These are phyloP conservation scores for Onthophagus sagittarius DNA, from an alignment of 2,888 invertebrate species.

Conservation along the genomic window DNA sequence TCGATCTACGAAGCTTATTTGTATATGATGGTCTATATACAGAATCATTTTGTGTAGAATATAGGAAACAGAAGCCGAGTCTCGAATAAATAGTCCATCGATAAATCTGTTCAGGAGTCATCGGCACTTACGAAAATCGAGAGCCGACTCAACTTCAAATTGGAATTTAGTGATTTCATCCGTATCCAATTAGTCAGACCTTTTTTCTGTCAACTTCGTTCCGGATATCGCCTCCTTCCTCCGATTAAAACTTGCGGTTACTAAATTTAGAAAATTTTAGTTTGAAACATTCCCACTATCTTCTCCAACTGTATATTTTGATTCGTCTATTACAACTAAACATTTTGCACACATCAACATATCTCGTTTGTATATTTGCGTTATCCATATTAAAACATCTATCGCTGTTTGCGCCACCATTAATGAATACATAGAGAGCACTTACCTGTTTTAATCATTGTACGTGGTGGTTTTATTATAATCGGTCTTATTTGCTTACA, in stretches of 20 bases:
- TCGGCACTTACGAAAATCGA: background rate
- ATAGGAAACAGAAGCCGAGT: background rate
- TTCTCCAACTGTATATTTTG: background rate
- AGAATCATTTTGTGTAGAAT: background rate
- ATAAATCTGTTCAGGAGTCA: background rate
- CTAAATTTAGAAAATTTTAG: background rate
- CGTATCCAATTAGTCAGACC: background rate
- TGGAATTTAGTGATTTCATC: background rate
- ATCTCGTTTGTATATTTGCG: no score
- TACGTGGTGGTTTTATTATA: background rate
- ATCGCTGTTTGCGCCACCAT: background rate
- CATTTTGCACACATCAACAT: no score
- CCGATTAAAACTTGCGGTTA: background rate
- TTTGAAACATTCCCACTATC: background rate
- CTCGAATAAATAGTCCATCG: background rate
- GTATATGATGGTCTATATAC: background rate
- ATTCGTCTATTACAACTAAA: no score
- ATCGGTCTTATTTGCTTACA: background rate
- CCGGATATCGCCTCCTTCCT: background rate
- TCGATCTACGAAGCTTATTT: background rate
- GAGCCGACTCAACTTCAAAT: background rate
- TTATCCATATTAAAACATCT: no score
- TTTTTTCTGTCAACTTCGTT: background rate
- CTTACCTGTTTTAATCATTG: background rate
- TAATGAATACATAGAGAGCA: background rate